Percentiles rank a stretch among this genome's conserved stretches.
These are phyloP conservation scores for Cryptotermes secundus DNA, from an alignment of 1,140 invertebrate genomes.

Conservation along the genomic window DNA sequence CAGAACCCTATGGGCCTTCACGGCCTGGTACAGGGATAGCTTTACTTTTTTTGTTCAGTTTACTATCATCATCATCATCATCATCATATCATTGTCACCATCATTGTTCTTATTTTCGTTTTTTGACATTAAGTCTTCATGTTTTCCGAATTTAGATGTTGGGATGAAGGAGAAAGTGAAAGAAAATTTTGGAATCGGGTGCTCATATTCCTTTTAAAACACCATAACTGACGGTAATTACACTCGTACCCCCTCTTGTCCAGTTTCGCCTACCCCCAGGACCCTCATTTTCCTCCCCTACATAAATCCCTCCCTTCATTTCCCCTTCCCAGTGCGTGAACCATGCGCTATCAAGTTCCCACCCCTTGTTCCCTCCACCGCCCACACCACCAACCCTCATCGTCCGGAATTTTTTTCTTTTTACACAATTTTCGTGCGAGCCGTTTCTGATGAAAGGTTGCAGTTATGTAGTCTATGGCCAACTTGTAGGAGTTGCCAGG, in stretches of 20 bases:
- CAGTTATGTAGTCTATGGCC: neutral
- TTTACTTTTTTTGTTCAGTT: too few species aligned
- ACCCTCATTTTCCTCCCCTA: neutral
- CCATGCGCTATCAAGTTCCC: neutral
- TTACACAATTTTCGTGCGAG: neutral
- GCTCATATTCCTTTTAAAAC: neutral
- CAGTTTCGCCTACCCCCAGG: neutral
- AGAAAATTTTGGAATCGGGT: neutral
- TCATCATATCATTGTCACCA: neutral
- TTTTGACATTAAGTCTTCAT: too few species aligned
- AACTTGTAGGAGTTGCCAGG: neutral
- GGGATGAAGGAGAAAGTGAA: neutral
- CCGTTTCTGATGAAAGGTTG: slow-evolving; percentile 2
- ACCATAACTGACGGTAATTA: neutral
- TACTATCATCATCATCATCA: neutral
- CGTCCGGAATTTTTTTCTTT: neutral
- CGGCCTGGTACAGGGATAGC: too few species aligned
- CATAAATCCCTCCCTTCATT: neutral
- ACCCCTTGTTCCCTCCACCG: neutral
- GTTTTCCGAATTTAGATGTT: neutral
- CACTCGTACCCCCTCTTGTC: neutral
- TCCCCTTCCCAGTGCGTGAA: too few species aligned
- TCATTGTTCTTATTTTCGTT: neutral
- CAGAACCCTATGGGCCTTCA: too few species aligned
- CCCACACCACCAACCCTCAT: neutral